Base-by-base conservation (phyloP, 1,140 invertebrate genomes). In the Acromyrmex echinatior region DNA sequence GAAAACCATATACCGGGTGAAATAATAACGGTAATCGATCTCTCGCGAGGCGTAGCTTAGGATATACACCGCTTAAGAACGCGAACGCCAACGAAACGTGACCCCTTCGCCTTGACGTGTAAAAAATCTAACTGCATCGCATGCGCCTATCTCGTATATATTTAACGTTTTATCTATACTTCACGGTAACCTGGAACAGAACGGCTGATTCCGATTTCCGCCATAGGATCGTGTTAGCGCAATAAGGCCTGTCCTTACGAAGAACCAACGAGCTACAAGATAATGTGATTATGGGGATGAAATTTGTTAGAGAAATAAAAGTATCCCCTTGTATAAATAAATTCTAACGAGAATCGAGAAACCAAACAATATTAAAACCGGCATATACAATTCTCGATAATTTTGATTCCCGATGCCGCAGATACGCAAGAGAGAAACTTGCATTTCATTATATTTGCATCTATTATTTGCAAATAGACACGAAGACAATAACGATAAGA, bases 71-170 rank as follows among this genome's bases (percentile, higher is more conserved):
- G 63, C 70, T 82, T 80, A 78, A 70, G 63, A 91, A 77, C 86
- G 62, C 85, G 81, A 80, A 87, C 71, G 68, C 74, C 86, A 90
- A 92, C 87, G 84, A 87, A 92, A 92, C 66, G 68, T 76, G 68
- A 86, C 73, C 51, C 45, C 76, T 84, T 39, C 86, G 84, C 77
- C 70, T 90, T 90, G 86, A 93, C 86, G 90, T 93, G 92, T 93
- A 93, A 90, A 93, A 93, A 93, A 93, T 93, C 92, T 93, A 93
- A 91, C 91, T 90, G 90, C 89, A 92, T 82, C 90, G 88, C 88
- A 77, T 91, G 87, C 71, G 63, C 78, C 77, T 88, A 84, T 49
- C 73, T 77, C 80, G 51, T 74, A 71, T 77, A 45, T 77, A 45
- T 79, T 60, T 65, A 63, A 62, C 70, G 68, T 31, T 74, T 81